phyloP scores from a whole-genome alignment of 2,888 invertebrate genomes.

The Pandemis corylana region DNA sequence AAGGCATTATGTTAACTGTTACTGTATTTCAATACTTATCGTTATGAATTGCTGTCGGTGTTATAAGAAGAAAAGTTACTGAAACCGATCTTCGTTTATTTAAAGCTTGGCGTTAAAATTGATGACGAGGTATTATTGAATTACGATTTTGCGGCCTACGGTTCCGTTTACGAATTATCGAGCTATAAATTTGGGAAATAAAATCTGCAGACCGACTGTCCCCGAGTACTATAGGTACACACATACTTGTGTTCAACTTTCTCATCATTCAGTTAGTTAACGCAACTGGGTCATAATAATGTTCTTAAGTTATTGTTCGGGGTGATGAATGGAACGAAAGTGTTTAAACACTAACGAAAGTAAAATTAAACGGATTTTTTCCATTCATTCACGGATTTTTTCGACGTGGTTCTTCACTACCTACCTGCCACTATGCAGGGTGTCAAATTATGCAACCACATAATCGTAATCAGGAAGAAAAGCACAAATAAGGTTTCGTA shows the following conservation, averaged over 20 bases:
- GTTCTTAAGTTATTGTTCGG: slow-evolving; percentile 21
- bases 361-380: background rate
- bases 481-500: too few species aligned
- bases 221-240: slow-evolving; percentile 19
- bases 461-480: too few species aligned
- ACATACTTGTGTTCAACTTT: slow-evolving; percentile 32
- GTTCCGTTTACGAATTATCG: slow-evolving; percentile 41
- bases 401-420: background rate
- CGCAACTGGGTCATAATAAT: slow-evolving; percentile 33
- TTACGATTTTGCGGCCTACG: slow-evolving; percentile 43
- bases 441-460: too few species aligned
- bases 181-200: slow-evolving; percentile 35
- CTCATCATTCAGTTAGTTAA: slow-evolving; percentile 35
- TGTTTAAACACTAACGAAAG: slow-evolving; percentile 20
- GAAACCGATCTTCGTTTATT: slow-evolving; percentile 58
- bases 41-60: slow-evolving; percentile 65
- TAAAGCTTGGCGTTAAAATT: slow-evolving; percentile 62
- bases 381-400: background rate
- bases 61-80: slow-evolving; percentile 66
- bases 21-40: slow-evolving; percentile 70
- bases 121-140: slow-evolving; percentile 53
- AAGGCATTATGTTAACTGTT: slow-evolving; percentile 71
- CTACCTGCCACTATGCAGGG: too few species aligned
- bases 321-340: slow-evolving; percentile 36
- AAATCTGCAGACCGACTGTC: slow-evolving; percentile 36